Evolutionary conservation across 2,888 invertebrate genomes (phyloP), one percentile per base, ranked within the genome.

Genomic region (Brachylomia viminalis): DNA sequence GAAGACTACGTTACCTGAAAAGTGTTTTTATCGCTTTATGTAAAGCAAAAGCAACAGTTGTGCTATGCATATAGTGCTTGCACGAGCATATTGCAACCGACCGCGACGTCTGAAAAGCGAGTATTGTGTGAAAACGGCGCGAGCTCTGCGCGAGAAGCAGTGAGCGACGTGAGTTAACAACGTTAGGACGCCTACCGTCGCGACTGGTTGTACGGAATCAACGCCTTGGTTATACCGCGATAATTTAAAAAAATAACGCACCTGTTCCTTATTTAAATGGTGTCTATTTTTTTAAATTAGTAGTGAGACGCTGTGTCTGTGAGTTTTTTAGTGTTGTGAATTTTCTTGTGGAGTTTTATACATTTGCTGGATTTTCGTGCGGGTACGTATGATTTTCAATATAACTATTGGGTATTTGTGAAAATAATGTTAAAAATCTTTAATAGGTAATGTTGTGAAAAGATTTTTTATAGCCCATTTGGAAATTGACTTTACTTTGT

Each of bases 131-230:
- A 79, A 90, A 90, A 88, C 85, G 87, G 85, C 88, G 90, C 85
- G 89, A 85, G 87, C 80, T 86, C 85, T 85, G 89, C 88, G 90
- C 89, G 88, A 81, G 87, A 87, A 88, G 75, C 94, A 94, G 94
- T 94, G 86, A 89, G 90, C 92, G 91, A 79, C 93, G 92, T 92
- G 94, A 90, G 90, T 86, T 89, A 92, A 90, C 87, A 88, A 87
- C 85, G 94, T 86, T 86, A 90, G 91, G 92, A 92, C 94, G 95
- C 91, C 88, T 90, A 73, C 83, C 75, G 75, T 58, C 69, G 77
- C 82, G 75, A 73, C 75, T 47, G 78, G 84, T 82, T 75, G 83
- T 72, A 77, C 68, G 58, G 70, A 79, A 78, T 74, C 85, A 74
- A 79, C 72, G 85, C 79, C 81, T 89, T 86, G 79, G 88, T 73